Evolutionary conservation across 2,888 invertebrate genomes (phyloP).

Genomic region (Apeira syringaria): DNA sequence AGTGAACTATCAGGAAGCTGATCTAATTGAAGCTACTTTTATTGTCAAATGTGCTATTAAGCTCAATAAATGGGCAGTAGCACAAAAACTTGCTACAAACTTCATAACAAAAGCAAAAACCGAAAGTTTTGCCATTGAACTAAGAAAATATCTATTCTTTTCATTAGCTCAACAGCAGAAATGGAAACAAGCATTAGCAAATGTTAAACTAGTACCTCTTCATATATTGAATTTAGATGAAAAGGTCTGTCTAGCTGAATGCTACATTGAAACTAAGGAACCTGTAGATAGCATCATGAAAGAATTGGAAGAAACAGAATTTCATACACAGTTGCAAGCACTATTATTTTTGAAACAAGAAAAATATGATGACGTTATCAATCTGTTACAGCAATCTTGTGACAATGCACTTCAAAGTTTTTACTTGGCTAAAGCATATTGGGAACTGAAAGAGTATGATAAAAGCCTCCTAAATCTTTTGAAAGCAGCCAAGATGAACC

Average conservation of each 20-base stretch:
- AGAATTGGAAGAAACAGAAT: slow-evolving; percentile 50
- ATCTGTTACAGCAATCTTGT: slow-evolving; percentile 67
- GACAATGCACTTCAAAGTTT: slow-evolving; percentile 80
- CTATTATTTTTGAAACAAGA: slow-evolving; percentile 73
- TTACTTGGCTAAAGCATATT: slow-evolving; percentile 85
- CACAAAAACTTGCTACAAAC: slow-evolving; percentile 65
- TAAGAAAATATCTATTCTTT: slow-evolving; percentile 59
- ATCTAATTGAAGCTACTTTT: slow-evolving; percentile 61
- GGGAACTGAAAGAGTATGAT: slow-evolving; percentile 82
- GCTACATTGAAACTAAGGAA: slow-evolving; percentile 62
- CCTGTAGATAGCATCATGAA: slow-evolving; percentile 50
- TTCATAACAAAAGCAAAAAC: slow-evolving; percentile 66
- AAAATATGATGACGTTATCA: slow-evolving; percentile 80
- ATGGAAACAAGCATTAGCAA: slow-evolving; percentile 72
- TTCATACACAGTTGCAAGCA: slow-evolving; percentile 72
- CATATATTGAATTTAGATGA: slow-evolving; percentile 49
- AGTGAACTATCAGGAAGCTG: slow-evolving; percentile 64
- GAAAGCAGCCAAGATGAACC: slow-evolving; percentile 88
- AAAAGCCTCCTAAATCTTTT: slow-evolving; percentile 86
- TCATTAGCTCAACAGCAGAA: slow-evolving; percentile 73
- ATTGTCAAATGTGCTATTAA: slow-evolving; percentile 66
- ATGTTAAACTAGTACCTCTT: slow-evolving; percentile 54
- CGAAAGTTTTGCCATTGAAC: slow-evolving; percentile 41
- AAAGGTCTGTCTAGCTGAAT: slow-evolving; percentile 57
- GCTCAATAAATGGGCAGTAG: slow-evolving; percentile 68